Percentiles rank a stretch among this genome's conserved stretches.
Conservation (phyloP, 2,797 vertebrate genomes). For the Acrocephalus scirpaceus region DNA sequence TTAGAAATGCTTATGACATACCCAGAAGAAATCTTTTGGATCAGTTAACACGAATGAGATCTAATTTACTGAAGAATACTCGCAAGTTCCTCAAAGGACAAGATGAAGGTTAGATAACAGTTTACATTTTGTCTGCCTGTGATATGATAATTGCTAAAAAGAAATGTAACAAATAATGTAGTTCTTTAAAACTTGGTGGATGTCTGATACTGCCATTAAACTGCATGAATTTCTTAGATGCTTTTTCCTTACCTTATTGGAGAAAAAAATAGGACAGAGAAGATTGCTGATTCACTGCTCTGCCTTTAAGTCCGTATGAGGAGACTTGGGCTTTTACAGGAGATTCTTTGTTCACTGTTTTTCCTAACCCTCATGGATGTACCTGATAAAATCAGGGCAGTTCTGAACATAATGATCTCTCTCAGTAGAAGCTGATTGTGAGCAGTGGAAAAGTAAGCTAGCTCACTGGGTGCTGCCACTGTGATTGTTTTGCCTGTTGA, state of each 20-base stretch:
- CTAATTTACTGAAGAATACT: conserved; percentile 82
- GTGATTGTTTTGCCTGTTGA: neutral
- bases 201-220: neutral
- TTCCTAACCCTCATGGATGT: neutral
- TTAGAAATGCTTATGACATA: conserved; percentile 86
- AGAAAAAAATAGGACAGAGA: neutral
- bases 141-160: neutral
- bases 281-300: neutral
- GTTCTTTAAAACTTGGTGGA: neutral
- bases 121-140: neutral
- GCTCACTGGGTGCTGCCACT: neutral
- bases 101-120: conserved; percentile 79
- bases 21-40: conserved; percentile 84
- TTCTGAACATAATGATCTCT: neutral
- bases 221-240: neutral
- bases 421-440: neutral
- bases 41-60: conserved; percentile 85
- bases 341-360: neutral
- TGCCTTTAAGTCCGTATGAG: neutral
- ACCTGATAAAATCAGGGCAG: neutral
- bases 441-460: neutral
- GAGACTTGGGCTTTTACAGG: neutral
- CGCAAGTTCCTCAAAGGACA: conserved; percentile 79
- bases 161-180: neutral
- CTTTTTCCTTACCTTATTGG: neutral